phyloP scores from a whole-genome alignment of 2,113 vertebrate species.

The Melanotaenia duboulayi region DNA sequence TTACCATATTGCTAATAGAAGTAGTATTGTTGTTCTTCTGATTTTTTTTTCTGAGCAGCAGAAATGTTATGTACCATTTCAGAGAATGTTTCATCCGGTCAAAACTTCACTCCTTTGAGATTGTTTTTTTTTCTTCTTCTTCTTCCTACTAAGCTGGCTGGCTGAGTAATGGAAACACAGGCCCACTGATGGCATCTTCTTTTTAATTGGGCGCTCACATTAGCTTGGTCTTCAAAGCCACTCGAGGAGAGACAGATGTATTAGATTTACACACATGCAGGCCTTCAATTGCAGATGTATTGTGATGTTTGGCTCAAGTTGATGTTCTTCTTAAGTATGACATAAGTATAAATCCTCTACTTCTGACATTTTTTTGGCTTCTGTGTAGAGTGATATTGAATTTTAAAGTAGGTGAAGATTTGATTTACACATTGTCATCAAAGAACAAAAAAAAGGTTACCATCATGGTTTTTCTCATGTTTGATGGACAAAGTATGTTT shows the following conservation, averaged over 20 bases:
- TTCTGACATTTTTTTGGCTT: constrained; percentile 6
- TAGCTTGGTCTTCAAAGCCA: constrained; percentile 21
- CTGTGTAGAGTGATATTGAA: background rate
- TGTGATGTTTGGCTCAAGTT: constrained; percentile 31
- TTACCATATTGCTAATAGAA: constrained; percentile 58
- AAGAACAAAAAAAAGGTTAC: too few relatives aligned
- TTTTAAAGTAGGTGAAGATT: too few relatives aligned
- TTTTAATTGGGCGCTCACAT: constrained; percentile 7
- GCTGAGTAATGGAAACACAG: constrained; percentile 46
- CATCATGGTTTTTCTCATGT: too few relatives aligned
- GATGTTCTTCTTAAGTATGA: background rate
- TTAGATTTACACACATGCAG: background rate
- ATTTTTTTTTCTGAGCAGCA: constrained; percentile 39
- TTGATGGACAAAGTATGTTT: too few relatives aligned
- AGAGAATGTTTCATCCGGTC: constrained; percentile 29
- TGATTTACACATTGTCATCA: too few relatives aligned
- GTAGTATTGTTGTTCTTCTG: constrained; percentile 60
- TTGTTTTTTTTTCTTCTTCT: constrained; percentile 14
- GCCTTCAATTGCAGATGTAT: constrained; percentile 18
- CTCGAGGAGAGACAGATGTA: constrained; percentile 12
- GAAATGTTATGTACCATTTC: constrained; percentile 48
- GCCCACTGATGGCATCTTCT: constrained; percentile 13
- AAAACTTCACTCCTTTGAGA: constrained; percentile 12
- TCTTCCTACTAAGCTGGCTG: constrained; percentile 22
- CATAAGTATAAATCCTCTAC: constrained; percentile 17